A percentile compares a stretch with the other conserved stretches of the same genome.
Conservation (phyloP, 2,113 vertebrate species). For the Gymnocephalus cernua region DNA sequence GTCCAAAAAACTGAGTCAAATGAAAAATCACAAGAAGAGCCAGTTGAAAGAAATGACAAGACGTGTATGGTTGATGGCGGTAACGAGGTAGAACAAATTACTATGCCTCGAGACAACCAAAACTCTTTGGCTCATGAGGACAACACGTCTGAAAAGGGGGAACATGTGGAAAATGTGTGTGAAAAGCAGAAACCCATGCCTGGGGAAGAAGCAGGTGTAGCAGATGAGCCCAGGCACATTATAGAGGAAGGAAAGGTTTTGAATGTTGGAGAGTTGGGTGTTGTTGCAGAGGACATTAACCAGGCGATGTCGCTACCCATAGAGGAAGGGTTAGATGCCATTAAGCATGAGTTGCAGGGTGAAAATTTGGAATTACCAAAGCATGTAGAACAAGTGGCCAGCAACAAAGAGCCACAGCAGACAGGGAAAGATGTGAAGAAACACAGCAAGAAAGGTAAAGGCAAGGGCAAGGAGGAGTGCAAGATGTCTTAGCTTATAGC, state of each 20-base stretch:
- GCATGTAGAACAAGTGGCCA: constrained; percentile 19
- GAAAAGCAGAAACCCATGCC: constrained; percentile 1
- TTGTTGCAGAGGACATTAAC: constrained; percentile 21
- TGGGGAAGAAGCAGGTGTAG: neutral
- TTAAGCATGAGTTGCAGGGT: constrained; percentile 11
- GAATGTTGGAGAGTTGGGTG: neutral
- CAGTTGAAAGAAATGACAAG: neutral
- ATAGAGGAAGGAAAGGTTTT: neutral
- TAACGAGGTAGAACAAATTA: neutral
- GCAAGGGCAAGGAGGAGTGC: constrained; percentile 91
- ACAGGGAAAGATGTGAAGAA: constrained; percentile 71
- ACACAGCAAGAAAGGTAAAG: constrained; percentile 81
- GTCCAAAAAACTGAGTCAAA: constrained; percentile 10
- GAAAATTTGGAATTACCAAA: constrained; percentile 13
- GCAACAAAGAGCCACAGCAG: constrained; percentile 61
- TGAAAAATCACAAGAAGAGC: constrained; percentile 12
- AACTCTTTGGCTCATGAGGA: constrained; percentile 13
- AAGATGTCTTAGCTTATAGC: constrained; percentile 82
- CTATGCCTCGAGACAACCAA: neutral
- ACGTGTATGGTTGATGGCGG: neutral
- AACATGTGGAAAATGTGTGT: neutral
- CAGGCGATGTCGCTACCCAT: neutral
- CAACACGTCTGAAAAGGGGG: neutral
- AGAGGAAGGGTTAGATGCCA: constrained; percentile 53
- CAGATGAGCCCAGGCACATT: constrained; percentile 6